Conservation (phyloP, 2,797 vertebrate genomes). For the Spondyliosoma cantharus region DNA sequence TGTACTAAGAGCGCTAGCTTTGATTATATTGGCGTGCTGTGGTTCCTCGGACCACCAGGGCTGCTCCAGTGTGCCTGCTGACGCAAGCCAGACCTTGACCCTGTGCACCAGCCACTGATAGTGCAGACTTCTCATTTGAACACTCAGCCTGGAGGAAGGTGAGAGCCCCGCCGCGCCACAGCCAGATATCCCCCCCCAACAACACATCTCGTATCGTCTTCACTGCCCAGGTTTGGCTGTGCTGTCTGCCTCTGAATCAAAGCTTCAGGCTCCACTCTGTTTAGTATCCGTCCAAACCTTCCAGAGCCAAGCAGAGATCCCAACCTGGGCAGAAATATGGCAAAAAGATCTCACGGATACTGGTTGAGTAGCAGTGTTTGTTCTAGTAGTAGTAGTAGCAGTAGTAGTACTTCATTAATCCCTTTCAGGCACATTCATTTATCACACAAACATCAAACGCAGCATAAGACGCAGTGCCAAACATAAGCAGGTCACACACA, state of each 20-base stretch:
- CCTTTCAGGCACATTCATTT: constrained; percentile 26
- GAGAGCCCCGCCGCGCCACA: constrained; percentile 48
- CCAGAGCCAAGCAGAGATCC: constrained; percentile 33
- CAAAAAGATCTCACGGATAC: constrained; percentile 9
- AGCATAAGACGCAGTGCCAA: constrained; percentile 40
- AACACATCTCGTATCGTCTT: constrained; percentile 62
- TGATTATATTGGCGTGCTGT: constrained; percentile 40
- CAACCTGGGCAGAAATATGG: constrained; percentile 36
- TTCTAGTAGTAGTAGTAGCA: background rate
- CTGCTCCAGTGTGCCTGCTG: constrained; percentile 57
- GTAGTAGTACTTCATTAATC: constrained; percentile 28
- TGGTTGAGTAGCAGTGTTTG: background rate
- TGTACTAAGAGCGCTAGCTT: constrained; percentile 9
- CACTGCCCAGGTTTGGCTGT: constrained; percentile 38
- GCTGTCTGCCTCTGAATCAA: constrained; percentile 48
- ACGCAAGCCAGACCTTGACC: constrained; percentile 75
- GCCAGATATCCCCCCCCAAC: constrained; percentile 42
- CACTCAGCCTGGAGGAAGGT: constrained; percentile 65
- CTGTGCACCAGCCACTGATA: constrained; percentile 55
- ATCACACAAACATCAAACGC: constrained; percentile 53
- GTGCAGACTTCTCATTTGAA: constrained; percentile 57
- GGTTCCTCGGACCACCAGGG: constrained; percentile 58
- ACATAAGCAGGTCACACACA: constrained; percentile 62
- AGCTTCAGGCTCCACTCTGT: constrained; percentile 45
- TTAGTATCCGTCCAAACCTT: constrained; percentile 45